Conservation (phyloP, 2,113 vertebrate genomes). For the Fulica atra region DNA sequence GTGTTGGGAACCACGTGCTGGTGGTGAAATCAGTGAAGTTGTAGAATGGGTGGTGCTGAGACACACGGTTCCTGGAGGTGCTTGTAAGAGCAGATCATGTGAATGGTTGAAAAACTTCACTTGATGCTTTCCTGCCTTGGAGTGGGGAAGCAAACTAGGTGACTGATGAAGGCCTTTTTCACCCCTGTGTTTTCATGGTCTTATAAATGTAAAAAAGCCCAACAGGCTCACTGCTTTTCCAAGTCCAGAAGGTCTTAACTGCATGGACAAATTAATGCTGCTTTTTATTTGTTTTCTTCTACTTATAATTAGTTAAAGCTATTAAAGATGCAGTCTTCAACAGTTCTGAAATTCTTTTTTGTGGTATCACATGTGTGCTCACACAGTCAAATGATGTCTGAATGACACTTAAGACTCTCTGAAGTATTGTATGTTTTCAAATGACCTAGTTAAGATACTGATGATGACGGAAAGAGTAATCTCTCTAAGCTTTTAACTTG, state of each 20-base stretch:
- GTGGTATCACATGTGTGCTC: conserved; percentile 19
- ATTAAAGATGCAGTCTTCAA: background rate
- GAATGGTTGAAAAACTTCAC: background rate
- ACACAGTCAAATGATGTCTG: conserved; percentile 11
- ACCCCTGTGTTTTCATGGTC: background rate
- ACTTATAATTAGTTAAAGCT: conserved; percentile 18
- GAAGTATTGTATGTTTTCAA: conserved; percentile 56
- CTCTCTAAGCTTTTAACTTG: conserved; percentile 41
- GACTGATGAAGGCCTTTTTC: background rate
- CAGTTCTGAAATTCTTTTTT: conserved; percentile 14
- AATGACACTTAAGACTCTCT: conserved; percentile 51
- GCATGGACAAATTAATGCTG: background rate
- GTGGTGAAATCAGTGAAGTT: background rate
- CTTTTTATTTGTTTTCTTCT: background rate
- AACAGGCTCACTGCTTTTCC: background rate
- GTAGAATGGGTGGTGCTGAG: background rate
- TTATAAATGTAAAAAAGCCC: background rate
- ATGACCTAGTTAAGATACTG: conserved; percentile 58
- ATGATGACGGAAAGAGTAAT: conserved; percentile 42
- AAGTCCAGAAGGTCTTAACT: background rate
- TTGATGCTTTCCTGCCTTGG: background rate
- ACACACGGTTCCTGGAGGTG: background rate
- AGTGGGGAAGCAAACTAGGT: background rate
- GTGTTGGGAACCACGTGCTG: background rate
- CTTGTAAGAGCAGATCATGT: background rate